Conservation (phyloP, 2,888 invertebrate genomes). For the Lordiphosa fenestrarum region DNA sequence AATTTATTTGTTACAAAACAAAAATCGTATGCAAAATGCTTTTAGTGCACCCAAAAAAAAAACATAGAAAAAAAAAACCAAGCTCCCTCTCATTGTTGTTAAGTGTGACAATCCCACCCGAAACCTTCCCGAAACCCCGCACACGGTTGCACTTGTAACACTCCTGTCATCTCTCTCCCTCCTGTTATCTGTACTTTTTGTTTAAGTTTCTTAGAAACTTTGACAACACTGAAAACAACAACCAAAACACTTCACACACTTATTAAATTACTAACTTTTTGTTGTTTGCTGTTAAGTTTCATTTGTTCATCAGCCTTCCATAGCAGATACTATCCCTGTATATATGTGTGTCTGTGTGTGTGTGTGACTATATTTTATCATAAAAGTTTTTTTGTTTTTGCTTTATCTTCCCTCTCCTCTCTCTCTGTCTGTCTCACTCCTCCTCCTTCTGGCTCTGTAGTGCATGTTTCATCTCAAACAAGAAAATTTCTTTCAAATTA, state of each 20-base stretch:
- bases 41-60: constrained; percentile 29
- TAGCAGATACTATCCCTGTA: constrained; percentile 24
- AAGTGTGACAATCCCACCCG: constrained; percentile 11
- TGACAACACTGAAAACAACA: constrained; percentile 34
- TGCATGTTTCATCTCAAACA: constrained; percentile 50
- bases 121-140: not conserved
- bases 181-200: constrained; percentile 8
- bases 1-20: constrained; percentile 64
- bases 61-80: constrained; percentile 6
- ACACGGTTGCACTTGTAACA: constrained; percentile 3
- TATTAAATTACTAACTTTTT: constrained; percentile 56
- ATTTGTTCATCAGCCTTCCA: constrained; percentile 37
- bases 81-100: constrained; percentile 11
- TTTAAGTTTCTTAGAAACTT: constrained; percentile 36
- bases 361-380: constrained; percentile 20
- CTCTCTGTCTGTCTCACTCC: constrained; percentile 1
- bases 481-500: constrained; percentile 49
- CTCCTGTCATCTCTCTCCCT: constrained; percentile 4
- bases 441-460: constrained; percentile 9
- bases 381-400: constrained; percentile 43
- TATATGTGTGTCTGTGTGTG: constrained; percentile 15
- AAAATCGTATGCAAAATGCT: constrained; percentile 28
- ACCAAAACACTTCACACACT: constrained; percentile 27
- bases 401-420: constrained; percentile 19
- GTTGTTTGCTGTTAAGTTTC: constrained; percentile 51